Conservation (phyloP, 2,888 invertebrate species). For the Zeuzera pyrina region DNA sequence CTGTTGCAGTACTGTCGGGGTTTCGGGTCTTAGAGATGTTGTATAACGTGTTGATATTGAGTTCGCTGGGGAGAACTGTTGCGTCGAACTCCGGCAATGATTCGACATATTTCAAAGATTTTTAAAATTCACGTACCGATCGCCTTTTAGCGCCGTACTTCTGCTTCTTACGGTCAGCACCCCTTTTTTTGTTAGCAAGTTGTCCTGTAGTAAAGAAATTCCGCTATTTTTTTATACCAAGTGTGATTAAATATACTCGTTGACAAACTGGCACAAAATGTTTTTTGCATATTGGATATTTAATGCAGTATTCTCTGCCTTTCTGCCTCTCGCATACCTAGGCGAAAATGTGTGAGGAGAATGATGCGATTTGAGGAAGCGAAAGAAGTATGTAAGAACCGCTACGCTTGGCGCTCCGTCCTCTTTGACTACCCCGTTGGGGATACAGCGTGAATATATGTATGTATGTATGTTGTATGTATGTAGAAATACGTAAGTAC, state of each 20-base stretch:
- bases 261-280: neutral
- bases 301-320: neutral
- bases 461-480: too few relatives aligned
- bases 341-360: too few relatives aligned
- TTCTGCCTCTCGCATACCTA: too few relatives aligned
- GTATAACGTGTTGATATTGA: constrained; percentile 4
- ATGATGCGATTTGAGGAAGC: too few relatives aligned
- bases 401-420: too few relatives aligned
- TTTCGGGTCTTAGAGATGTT: constrained; percentile 2
- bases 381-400: too few relatives aligned
- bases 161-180: neutral
- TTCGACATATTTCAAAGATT: constrained; percentile 4
- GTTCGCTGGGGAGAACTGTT: constrained; percentile 3
- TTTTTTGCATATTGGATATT: neutral
- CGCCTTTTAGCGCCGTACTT: neutral
- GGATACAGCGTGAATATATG: too few relatives aligned
- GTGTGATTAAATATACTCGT: neutral
- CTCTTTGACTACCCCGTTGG: too few relatives aligned
- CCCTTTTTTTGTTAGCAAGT: neutral
- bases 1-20: constrained; percentile 3
- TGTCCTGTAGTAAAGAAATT: neutral
- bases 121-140: neutral
- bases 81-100: constrained; percentile 4
- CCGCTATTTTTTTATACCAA: neutral
- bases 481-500: too few relatives aligned